A percentile compares a stretch with the other conserved stretches of the same genome.
phyloP scores from a whole-genome alignment of 2,888 invertebrate genomes.

The Clitarchus hookeri region DNA sequence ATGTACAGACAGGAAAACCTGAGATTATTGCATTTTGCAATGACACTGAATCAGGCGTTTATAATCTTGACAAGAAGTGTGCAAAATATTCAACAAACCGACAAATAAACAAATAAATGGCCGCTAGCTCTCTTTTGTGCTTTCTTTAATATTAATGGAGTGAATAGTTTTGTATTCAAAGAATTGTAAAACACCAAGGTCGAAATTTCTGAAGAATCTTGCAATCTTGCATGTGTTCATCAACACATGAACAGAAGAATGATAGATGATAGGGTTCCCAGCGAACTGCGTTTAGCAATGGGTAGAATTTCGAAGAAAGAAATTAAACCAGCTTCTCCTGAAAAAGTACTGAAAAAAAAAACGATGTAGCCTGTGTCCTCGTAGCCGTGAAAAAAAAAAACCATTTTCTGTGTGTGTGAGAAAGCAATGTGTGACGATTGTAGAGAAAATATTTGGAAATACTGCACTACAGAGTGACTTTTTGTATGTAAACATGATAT shows the following conservation, averaged over 20 bases:
- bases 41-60: too few species aligned
- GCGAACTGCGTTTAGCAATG: not conserved
- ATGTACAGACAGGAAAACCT: too few species aligned
- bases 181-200: too few species aligned
- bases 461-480: not conserved
- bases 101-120: not conserved
- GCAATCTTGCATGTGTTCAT: too few species aligned
- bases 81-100: not conserved
- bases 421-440: constrained; percentile 2
- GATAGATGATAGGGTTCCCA: not conserved
- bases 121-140: too few species aligned
- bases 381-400: not conserved
- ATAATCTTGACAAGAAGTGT: constrained; percentile 38
- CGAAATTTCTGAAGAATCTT: too few species aligned
- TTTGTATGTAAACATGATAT: not conserved
- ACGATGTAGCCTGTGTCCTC: not conserved
- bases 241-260: too few species aligned
- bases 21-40: too few species aligned
- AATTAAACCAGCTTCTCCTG: not conserved
- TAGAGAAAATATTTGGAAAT: not conserved
- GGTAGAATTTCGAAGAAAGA: too few species aligned
- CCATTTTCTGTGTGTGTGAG: not conserved
- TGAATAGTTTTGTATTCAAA: too few species aligned
- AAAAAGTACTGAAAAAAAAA: not conserved
- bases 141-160: too few species aligned